Evolutionary conservation across 2,113 vertebrate genomes (phyloP).

Genomic region (Sylvietta virens): DNA sequence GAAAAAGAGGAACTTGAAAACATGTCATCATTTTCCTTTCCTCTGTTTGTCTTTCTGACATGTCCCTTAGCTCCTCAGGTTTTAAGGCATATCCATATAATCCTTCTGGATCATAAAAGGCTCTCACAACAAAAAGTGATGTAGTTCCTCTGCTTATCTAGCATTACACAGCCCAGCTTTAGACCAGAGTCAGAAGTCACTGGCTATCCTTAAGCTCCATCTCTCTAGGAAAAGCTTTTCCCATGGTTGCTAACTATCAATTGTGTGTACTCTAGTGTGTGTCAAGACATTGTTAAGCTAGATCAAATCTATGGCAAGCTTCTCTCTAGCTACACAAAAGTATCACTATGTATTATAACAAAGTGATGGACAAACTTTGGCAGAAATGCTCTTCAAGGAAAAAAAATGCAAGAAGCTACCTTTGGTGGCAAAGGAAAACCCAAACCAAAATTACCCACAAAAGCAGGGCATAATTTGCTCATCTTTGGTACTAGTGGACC

Average conservation of each 20-base stretch:
- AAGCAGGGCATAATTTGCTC: neutral
- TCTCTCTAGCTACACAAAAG: neutral
- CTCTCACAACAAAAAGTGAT: neutral
- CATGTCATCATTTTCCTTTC: neutral
- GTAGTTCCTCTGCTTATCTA: neutral
- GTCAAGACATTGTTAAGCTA: neutral
- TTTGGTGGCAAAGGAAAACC: neutral
- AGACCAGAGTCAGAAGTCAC: constrained; percentile 1
- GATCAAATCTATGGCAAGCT: neutral
- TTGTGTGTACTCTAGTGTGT: constrained; percentile 15
- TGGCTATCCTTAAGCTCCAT: constrained; percentile 42
- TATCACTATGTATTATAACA: neutral
- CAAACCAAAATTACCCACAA: neutral
- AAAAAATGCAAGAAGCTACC: neutral
- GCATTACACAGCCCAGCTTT: constrained; percentile 2
- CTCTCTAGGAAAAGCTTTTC: constrained; percentile 40
- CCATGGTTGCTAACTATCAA: constrained; percentile 41
- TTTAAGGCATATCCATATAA: neutral
- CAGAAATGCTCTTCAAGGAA: neutral
- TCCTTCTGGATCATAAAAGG: neutral
- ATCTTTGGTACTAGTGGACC: neutral
- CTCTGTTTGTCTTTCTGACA: neutral
- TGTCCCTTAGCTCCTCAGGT: neutral
- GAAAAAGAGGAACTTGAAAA: neutral
- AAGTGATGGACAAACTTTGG: neutral